These are phyloP conservation scores for Epizoanthus scotinus DNA, from an alignment of 92 coral and sea anemone species.

Conservation along the genomic window DNA sequence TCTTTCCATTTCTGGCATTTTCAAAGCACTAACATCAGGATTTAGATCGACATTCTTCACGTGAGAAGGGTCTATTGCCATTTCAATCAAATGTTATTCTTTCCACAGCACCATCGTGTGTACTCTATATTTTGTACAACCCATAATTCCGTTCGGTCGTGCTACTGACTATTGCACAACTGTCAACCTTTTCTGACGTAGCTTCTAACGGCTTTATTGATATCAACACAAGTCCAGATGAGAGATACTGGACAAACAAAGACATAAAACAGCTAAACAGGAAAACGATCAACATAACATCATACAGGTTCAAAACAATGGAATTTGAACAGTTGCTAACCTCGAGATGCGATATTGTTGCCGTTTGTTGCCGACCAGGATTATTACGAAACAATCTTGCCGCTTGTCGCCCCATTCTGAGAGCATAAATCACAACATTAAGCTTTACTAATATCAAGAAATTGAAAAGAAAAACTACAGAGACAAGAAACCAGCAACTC, in stretches of 20 bases:
- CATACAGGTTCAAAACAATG: background rate
- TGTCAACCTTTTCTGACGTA: no score
- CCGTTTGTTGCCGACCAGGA: constrained; percentile 90
- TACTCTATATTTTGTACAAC: no score
- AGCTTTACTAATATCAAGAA: background rate
- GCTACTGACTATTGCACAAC: no score
- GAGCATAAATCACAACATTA: background rate
- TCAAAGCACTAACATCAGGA: no score
- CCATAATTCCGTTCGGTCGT: no score
- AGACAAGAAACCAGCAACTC: background rate
- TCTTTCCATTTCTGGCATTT: no score
- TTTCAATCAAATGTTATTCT: no score
- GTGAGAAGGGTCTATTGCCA: no score
- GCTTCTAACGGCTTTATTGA: no score
- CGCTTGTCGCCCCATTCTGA: constrained; percentile 87
- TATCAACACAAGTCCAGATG: no score
- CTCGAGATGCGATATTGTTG: constrained; percentile 92
- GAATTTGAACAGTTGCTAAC: constrained; percentile 39
- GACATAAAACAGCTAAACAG: background rate
- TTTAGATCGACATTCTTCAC: no score
- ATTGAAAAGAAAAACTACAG: background rate
- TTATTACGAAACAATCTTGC: constrained; percentile 86
- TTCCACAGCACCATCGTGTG: no score
- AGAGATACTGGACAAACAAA: background rate
- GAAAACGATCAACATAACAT: background rate